Conservation (phyloP, 2,113 vertebrate species). For the Muntiacus reevesi region DNA sequence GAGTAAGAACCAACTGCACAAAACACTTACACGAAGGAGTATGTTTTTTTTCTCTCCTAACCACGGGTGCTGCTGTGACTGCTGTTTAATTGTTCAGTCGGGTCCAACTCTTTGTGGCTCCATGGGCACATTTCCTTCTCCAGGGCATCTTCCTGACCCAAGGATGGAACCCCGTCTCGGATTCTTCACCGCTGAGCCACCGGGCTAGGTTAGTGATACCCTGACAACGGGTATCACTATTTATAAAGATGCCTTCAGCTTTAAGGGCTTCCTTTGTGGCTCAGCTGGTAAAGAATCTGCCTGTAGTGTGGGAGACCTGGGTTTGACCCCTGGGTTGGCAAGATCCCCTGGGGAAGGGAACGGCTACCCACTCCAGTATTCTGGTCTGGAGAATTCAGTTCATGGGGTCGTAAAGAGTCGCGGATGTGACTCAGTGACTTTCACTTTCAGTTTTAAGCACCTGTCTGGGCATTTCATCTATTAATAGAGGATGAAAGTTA, state of each 20-base stretch:
- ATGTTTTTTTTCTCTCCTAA: background rate
- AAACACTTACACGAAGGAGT: background rate
- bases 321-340: background rate
- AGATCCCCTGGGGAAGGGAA: background rate
- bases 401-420: accelerated
- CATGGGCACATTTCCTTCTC: background rate
- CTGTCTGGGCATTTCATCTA: background rate
- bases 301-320: background rate
- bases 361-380: background rate
- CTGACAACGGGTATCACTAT: background rate
- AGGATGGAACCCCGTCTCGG: background rate
- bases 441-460: background rate
- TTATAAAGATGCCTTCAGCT: background rate
- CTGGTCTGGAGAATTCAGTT: background rate
- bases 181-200: background rate
- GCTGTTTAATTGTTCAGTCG: background rate
- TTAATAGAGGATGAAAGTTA: background rate
- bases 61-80: background rate
- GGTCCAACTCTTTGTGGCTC: background rate
- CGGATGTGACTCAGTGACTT: background rate
- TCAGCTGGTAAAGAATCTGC: background rate
- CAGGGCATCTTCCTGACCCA: background rate
- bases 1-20: background rate
- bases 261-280: background rate
- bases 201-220: background rate